Evolutionary conservation across 2,113 vertebrate genomes (phyloP).

Genomic region (Tor tambroides): DNA sequence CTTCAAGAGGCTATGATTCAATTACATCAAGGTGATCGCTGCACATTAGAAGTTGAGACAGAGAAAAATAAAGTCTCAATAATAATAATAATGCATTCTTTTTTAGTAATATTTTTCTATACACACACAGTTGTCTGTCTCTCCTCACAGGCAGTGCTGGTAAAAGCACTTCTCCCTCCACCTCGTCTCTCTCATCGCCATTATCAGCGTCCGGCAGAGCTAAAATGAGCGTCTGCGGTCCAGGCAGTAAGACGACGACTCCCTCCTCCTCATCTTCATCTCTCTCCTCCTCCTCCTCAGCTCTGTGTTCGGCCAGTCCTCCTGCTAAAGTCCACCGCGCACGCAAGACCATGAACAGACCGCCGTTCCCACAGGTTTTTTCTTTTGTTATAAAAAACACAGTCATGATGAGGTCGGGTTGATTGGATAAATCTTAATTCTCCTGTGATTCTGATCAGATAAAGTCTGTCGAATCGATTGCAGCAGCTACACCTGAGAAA

Average conservation of each 20-base stretch:
- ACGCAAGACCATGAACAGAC: slow-evolving; percentile 89
- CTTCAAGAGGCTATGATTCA: too few species aligned
- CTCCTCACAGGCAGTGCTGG: slow-evolving; percentile 76
- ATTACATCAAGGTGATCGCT: too few species aligned
- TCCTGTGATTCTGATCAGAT: slow-evolving; percentile 29
- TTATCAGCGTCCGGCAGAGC: slow-evolving; percentile 75
- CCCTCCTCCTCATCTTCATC: slow-evolving; percentile 70
- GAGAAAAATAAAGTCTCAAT: too few species aligned
- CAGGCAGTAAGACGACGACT: slow-evolving; percentile 71
- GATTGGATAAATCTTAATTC: background rate
- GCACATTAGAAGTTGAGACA: too few species aligned
- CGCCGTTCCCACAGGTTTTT: slow-evolving; percentile 77
- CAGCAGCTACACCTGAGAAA: slow-evolving; percentile 28
- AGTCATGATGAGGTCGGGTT: background rate
- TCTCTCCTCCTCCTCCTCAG: slow-evolving; percentile 64
- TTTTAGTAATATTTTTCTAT: too few species aligned
- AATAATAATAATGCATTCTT: too few species aligned
- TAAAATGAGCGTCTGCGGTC: slow-evolving; percentile 89
- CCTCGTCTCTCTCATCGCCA: slow-evolving; percentile 55
- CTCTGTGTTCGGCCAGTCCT: slow-evolving; percentile 65
- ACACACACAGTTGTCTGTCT: too few species aligned
- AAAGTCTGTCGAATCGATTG: background rate
- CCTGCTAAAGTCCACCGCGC: slow-evolving; percentile 85
- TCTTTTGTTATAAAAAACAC: background rate
- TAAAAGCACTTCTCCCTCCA: slow-evolving; percentile 74